Conservation (phyloP, 1,140 invertebrate genomes). For the Dolichoris vasculosae region DNA sequence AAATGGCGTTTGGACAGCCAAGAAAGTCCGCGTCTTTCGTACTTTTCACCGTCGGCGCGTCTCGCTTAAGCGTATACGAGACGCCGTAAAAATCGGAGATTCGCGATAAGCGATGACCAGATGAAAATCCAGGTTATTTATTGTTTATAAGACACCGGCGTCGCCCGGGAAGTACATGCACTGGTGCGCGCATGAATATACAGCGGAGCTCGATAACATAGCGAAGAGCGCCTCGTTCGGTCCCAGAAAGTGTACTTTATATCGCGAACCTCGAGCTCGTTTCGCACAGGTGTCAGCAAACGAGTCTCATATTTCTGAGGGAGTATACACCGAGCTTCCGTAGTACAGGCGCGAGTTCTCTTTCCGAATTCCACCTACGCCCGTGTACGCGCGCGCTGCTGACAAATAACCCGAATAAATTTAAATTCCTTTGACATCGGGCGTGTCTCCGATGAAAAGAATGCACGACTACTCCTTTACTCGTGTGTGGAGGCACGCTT, state of each 20-base stretch:
- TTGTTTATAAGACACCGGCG: neutral
- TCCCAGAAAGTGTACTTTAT: conserved; percentile 30
- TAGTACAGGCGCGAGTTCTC: neutral
- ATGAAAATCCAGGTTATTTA: conserved; percentile 23
- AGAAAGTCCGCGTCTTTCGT: neutral
- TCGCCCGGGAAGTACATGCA: neutral
- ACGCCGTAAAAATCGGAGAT: neutral
- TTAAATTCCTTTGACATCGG: conserved; percentile 45
- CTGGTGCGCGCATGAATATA: neutral
- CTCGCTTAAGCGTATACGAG: neutral
- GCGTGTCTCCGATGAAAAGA: conserved; percentile 25
- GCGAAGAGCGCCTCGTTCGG: neutral
- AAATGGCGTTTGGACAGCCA: neutral
- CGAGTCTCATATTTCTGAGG: conserved; percentile 47
- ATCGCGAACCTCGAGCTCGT: neutral
- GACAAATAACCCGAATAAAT: conserved; percentile 49
- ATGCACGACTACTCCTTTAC: neutral
- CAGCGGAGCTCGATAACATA: neutral
- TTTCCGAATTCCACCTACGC: conserved; percentile 29
- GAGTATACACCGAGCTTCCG: neutral
- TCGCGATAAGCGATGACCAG: conserved; percentile 17
- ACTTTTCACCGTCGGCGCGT: neutral
- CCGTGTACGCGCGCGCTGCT: neutral
- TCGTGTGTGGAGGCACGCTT: too few relatives aligned
- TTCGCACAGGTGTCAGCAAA: conserved; percentile 50